Conservation (phyloP, 2,113 vertebrate species). For the Hypocryptadius cinnamomeus region DNA sequence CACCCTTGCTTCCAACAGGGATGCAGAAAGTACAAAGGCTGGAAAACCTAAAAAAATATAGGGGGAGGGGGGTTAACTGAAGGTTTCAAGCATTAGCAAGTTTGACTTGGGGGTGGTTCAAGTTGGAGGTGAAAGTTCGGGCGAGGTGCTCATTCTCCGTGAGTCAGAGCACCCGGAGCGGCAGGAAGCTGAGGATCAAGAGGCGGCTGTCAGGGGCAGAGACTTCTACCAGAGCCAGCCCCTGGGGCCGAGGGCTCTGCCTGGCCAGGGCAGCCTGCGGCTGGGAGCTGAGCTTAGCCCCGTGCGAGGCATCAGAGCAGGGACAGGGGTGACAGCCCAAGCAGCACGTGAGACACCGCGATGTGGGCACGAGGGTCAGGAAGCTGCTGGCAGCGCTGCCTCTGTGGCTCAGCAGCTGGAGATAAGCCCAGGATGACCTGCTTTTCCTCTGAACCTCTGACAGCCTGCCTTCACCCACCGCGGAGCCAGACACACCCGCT, state of each 20-base stretch:
- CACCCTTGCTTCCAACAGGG: background rate
- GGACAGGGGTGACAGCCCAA: background rate
- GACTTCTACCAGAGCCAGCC: background rate
- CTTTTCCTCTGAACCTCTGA: background rate
- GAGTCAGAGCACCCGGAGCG: background rate
- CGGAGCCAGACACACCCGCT: fast-evolving
- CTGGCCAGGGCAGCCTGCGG: background rate
- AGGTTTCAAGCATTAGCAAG: background rate
- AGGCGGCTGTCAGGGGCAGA: background rate
- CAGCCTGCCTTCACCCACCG: fast-evolving
- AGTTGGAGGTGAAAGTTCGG: background rate
- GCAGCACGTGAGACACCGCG: fast-evolving
- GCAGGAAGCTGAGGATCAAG: background rate
- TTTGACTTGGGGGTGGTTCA: constrained; percentile 33
- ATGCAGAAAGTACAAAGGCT: constrained; percentile 26
- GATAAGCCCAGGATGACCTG: background rate
- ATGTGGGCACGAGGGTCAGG: background rate
- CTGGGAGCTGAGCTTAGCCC: background rate
- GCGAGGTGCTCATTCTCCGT: background rate
- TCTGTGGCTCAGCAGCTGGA: background rate
- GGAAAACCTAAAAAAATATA: background rate
- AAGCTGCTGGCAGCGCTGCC: fast-evolving
- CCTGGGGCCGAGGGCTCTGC: fast-evolving
- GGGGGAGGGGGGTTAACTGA: background rate
- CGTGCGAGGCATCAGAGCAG: fast-evolving